A percentile compares a stretch with the other conserved stretches of the same genome.
phyloP scores from a whole-genome alignment of 2,797 vertebrate genomes.

The Cossypha caffra region DNA sequence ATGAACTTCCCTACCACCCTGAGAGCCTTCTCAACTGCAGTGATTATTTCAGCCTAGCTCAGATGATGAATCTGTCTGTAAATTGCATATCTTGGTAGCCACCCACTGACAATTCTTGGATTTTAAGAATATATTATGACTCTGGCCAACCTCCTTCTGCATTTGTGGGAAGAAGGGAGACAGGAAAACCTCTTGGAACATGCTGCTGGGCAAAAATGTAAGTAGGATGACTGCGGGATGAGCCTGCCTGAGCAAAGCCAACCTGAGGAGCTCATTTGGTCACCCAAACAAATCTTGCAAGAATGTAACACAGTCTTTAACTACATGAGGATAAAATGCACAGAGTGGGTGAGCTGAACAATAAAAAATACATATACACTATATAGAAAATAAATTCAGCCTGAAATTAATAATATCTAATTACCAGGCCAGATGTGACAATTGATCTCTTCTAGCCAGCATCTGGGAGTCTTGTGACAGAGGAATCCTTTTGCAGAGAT shows the following conservation, averaged over 20 bases:
- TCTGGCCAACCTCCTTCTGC: background rate
- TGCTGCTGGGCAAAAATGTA: background rate
- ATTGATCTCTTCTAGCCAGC: background rate
- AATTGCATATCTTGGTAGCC: background rate
- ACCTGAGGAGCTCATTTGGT: background rate
- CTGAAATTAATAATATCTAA: background rate
- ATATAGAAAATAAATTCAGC: background rate
- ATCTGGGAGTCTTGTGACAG: background rate
- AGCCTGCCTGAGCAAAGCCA: background rate
- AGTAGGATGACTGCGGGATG: background rate
- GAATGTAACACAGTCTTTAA: background rate
- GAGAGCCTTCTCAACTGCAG: background rate
- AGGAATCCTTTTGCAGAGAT: background rate
- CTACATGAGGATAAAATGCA: background rate
- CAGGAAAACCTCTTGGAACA: background rate
- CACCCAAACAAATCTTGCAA: background rate
- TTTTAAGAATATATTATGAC: constrained; percentile 5
- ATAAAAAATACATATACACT: background rate
- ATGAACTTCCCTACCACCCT: background rate
- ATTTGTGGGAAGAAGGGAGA: background rate
- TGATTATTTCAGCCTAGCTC: background rate
- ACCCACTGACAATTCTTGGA: background rate
- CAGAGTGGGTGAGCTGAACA: background rate
- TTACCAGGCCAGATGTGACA: background rate
- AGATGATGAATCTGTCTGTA: background rate